These are phyloP conservation scores for Istiophorus platypterus DNA, from an alignment of 2,113 vertebrate species.

Conservation along the genomic window DNA sequence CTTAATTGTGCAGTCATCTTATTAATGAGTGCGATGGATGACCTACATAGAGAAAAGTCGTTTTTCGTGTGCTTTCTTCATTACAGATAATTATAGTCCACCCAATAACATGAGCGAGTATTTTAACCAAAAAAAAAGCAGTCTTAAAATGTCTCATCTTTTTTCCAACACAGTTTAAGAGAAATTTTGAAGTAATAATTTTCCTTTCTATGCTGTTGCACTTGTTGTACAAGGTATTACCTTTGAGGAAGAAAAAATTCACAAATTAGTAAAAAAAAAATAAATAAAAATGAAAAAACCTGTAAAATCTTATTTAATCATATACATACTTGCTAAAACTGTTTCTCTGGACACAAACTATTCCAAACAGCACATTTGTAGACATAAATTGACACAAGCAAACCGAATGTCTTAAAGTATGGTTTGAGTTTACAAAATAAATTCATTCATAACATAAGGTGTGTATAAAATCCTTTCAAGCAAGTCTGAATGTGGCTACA, in stretches of 20 bases:
- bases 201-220: background rate
- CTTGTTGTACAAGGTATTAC: background rate
- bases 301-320: background rate
- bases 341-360: background rate
- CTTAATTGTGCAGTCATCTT: slow-evolving; percentile 71
- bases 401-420: background rate
- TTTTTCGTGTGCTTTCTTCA: slow-evolving; percentile 18
- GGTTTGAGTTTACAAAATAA: background rate
- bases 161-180: background rate
- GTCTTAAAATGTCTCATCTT: background rate
- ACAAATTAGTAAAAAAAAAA: no score
- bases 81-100: slow-evolving; percentile 51
- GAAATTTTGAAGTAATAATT: background rate
- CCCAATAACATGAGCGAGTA: slow-evolving; percentile 7
- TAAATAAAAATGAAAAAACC: no score
- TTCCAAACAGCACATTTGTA: background rate
- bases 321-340: background rate
- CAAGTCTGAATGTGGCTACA: slow-evolving; percentile 37
- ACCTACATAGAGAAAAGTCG: slow-evolving; percentile 63
- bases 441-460: background rate
- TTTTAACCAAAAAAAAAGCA: background rate
- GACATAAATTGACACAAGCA: background rate
- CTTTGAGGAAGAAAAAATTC: background rate
- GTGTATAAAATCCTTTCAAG: slow-evolving; percentile 26
- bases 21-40: slow-evolving; percentile 64